These are phyloP conservation scores for Cordylochernes scorpioides DNA, from an alignment of 2,888 invertebrate species.

Conservation along the genomic window DNA sequence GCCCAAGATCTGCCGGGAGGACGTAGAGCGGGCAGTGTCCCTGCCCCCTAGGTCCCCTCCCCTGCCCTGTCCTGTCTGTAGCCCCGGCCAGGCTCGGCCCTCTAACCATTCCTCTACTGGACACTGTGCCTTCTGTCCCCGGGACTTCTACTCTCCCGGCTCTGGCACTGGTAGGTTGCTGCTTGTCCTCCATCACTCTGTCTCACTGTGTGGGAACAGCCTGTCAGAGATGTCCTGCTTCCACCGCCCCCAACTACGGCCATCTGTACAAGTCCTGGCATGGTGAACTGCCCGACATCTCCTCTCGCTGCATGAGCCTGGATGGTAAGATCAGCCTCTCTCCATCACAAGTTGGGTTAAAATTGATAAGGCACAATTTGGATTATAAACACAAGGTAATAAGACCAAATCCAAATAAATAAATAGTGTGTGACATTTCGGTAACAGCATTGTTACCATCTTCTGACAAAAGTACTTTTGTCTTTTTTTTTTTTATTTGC, in stretches of 20 bases:
- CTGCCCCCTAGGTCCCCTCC: slow-evolving; percentile 22
- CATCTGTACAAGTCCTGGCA: slow-evolving; percentile 26
- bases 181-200: neutral
- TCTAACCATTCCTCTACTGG: no score
- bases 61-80: slow-evolving; percentile 27
- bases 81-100: slow-evolving; percentile 28
- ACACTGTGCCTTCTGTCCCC: slow-evolving; percentile 27
- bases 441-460: no score
- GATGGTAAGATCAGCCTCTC: no score
- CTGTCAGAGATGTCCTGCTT: slow-evolving; percentile 24
- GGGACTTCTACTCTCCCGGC: slow-evolving; percentile 24
- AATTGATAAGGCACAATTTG: no score
- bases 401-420: no score
- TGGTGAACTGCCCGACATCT: slow-evolving; percentile 24
- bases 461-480: no score
- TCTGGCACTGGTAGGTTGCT: slow-evolving; percentile 8
- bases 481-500: no score
- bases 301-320: slow-evolving; percentile 24
- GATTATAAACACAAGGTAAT: no score
- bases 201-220: slow-evolving; percentile 11
- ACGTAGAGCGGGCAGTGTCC: slow-evolving; percentile 20
- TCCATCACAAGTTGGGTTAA: no score
- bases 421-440: no score
- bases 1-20: slow-evolving; percentile 28
- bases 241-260: slow-evolving; percentile 29